Base-by-base conservation (phyloP, 2,797 vertebrate genomes). In the Falco columbarius region DNA sequence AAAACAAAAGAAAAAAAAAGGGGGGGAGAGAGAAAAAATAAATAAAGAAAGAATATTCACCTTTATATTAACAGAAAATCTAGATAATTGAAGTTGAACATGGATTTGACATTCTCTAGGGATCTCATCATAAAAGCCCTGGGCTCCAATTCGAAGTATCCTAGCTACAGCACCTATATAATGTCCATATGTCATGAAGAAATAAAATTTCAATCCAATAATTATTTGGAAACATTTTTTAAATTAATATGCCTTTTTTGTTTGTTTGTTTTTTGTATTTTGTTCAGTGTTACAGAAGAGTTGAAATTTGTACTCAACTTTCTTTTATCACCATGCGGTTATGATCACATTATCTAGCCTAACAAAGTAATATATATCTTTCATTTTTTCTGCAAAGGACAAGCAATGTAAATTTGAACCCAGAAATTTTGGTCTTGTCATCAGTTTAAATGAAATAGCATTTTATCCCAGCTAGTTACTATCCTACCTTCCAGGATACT, bases 181-280 rank as follows among this genome's bases (percentile, higher is more conserved):
- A 22, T 40, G 21, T 5, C 3, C 14, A 15, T 24, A 17, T 1
- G 2, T 66, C 1, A 2, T 46, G 52, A 67, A 30, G 16, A 81
- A 81, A 71, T 51, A 17, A 70, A 47, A 63, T 54, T 46, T 73
- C 10, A 79, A 68, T 21, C 2, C 5, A 23, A 4, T 30, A 80
- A 55, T 47, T 81, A 46, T 55, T 82, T 81, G 7, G 2, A 70
- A 73, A 30, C 27, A 0, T 5, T 62, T 68, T 72, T 40, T 81
- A 0, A 42, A 36, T 72, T 49, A 66, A 6, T n/a, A 21, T 44
- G 14, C 1, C 0, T 21, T 46, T 47, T 18, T 27, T 36, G 36
- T 58, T 15, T 14, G 7, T 20, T 27, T 27, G 11, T 16, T n/a
- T 27, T 24, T 44, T 44, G 16, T 8, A n/a, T 68, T 92, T 76